A percentile compares a stretch with the other conserved stretches of the same genome.
Conservation (phyloP, 2,113 vertebrate species). For the Hippolais icterina region DNA sequence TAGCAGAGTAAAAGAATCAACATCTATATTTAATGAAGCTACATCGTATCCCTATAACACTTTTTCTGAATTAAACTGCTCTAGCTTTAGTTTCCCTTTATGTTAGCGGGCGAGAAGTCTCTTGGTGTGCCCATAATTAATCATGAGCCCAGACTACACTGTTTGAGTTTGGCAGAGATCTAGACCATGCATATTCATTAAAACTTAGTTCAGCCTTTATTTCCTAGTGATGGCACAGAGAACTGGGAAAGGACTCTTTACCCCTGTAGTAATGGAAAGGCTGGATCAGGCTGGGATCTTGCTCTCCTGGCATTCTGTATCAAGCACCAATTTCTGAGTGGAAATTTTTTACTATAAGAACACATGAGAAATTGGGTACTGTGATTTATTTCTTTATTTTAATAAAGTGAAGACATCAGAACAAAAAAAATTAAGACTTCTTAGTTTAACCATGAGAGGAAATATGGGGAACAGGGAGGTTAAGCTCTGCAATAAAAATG, state of each 20-base stretch:
- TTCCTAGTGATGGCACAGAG: neutral
- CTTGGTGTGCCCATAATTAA: neutral
- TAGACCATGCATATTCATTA: neutral
- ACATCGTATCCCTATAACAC: neutral
- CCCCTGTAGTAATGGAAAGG: neutral
- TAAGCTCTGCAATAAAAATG: neutral
- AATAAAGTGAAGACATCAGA: neutral
- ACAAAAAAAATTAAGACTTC: neutral
- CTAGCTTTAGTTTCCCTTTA: neutral
- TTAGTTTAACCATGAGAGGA: neutral
- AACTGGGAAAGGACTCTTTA: neutral
- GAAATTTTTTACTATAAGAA: neutral
- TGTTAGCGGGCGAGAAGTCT: accelerated
- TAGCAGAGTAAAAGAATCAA: neutral
- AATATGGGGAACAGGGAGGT: neutral
- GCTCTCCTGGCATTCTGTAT: neutral
- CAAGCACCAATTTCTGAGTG: neutral
- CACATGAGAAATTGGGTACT: neutral
- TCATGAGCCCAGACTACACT: neutral
- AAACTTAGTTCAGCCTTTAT: neutral
- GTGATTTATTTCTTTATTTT: neutral
- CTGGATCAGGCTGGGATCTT: neutral
- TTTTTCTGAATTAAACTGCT: neutral
- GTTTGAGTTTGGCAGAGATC: neutral
- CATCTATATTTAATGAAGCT: neutral